phyloP scores from a whole-genome alignment of 2,113 vertebrate genomes.

The Taxidea taxus region DNA sequence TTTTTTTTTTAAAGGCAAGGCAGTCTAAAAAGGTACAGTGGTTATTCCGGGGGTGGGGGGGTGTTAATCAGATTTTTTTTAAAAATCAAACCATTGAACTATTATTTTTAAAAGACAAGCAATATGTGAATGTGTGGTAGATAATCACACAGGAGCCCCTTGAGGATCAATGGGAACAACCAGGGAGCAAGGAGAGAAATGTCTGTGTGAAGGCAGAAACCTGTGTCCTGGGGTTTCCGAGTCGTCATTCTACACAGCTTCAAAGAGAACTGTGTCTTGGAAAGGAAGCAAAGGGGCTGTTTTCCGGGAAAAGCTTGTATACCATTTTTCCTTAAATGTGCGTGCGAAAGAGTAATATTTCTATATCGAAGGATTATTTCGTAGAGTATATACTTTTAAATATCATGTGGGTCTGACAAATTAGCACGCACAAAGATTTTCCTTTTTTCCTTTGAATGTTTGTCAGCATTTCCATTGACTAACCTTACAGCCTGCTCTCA shows the following conservation, averaged over 20 bases:
- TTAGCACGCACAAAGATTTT: neutral
- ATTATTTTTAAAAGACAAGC: neutral
- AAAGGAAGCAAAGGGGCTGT: neutral
- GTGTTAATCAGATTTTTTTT: neutral
- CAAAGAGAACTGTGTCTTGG: neutral
- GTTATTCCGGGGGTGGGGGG: neutral
- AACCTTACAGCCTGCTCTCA: neutral
- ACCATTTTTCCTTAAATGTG: neutral
- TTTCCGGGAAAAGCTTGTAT: neutral
- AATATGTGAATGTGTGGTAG: neutral
- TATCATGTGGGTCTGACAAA: neutral
- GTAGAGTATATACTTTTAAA: neutral
- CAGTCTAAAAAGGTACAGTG: neutral
- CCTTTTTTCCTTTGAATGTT: neutral
- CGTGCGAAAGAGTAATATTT: neutral
- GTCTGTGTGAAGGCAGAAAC: neutral
- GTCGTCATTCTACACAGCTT: neutral
- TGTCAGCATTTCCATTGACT: neutral
- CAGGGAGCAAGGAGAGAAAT: neutral
- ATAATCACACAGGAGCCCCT: neutral
- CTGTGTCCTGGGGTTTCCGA: neutral
- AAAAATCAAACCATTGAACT: neutral
- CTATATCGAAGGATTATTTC: neutral
- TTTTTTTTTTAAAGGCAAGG: neutral
- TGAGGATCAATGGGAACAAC: neutral